Base-by-base conservation (phyloP, 2,797 vertebrate genomes). In the Lepilemur ruficaudatus region DNA sequence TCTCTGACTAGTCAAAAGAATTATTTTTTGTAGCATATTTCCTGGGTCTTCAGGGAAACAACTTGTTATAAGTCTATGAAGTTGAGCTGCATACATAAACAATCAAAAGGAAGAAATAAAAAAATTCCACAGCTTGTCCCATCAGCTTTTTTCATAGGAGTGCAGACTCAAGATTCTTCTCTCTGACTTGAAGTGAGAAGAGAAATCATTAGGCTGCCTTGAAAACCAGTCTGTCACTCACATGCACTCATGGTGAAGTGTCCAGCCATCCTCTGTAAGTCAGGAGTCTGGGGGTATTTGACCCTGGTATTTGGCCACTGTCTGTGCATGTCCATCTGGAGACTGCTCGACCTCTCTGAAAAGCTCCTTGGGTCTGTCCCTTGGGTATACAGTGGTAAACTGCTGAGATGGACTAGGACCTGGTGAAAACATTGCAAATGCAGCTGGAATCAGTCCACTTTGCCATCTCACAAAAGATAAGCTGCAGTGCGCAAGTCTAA, bases 101-200 rank as follows among this genome's bases (percentile, higher is more conserved):
- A 95, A 94, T 91, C 87, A 88, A 80, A 87, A 86, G 61, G 82
- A 83, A 89, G 65, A 92, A 92, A 92, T 92, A 89, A 94, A 92
- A 67, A 79, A 93, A 57, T 67, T 84, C 73, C 32, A 48, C 61
- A 23, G 23, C 43, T 85, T 94, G 43, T 32, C 76, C 43, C 55
- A 55, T 75, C 67, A 48, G 3, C 57, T 94, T 90, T 80, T 81
- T 86, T 93, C 48, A 75, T 12, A 38, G 43, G 70, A 25, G 15
- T 30, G 7, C 2, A 67, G 30, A 38, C 23, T 73, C 61, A 41
- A 61, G 88, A 65, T 41, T 86, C 69, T 95, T 72, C n/a, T 94
- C 50, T 93, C 67, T 79, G 5, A 69, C 67, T 86, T 38, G 12
- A 89, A 38, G 2, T n/a, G 20, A 43, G 50, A 17, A 6, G 67